phyloP scores from a whole-genome alignment of 2,113 vertebrate species.

The Petrocephalus microphthalmus region DNA sequence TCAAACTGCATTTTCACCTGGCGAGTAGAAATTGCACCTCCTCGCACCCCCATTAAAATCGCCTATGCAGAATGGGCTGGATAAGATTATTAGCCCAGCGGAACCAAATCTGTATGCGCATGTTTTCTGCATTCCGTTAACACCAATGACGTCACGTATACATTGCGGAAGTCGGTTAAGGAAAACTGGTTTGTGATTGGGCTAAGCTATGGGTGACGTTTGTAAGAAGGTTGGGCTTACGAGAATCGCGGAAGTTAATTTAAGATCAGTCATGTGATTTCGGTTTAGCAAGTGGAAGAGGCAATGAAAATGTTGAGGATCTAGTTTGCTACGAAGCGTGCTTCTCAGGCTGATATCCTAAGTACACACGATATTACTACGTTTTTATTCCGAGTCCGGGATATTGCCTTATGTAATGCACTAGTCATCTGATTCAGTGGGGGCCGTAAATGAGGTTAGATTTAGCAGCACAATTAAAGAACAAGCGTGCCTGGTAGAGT shows the following conservation, averaged over 20 bases:
- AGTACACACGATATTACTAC: slow-evolving; percentile 27
- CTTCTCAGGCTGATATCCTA: slow-evolving; percentile 22
- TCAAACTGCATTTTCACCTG: not conserved
- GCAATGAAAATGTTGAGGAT: not conserved
- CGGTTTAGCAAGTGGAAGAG: not conserved
- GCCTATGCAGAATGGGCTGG: not conserved
- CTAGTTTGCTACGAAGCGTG: not conserved
- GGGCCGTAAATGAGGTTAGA: not conserved
- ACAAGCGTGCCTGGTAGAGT: not conserved
- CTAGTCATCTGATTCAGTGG: not conserved
- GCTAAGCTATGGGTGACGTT: not conserved
- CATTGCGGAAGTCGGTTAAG: not conserved
- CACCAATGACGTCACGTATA: not conserved
- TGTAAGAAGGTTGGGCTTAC: not conserved
- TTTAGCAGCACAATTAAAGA: not conserved
- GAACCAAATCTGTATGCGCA: not conserved
- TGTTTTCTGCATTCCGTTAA: not conserved
- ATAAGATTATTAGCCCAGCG: not conserved
- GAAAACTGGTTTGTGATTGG: not conserved
- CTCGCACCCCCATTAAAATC: not conserved
- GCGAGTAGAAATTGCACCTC: not conserved
- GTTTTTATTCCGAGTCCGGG: not conserved
- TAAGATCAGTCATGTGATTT: not conserved
- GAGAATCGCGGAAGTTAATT: not conserved
- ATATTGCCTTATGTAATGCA: not conserved